These are phyloP conservation scores for Monopis laevigella DNA, from an alignment of 2,888 invertebrate species.

Conservation along the genomic window DNA sequence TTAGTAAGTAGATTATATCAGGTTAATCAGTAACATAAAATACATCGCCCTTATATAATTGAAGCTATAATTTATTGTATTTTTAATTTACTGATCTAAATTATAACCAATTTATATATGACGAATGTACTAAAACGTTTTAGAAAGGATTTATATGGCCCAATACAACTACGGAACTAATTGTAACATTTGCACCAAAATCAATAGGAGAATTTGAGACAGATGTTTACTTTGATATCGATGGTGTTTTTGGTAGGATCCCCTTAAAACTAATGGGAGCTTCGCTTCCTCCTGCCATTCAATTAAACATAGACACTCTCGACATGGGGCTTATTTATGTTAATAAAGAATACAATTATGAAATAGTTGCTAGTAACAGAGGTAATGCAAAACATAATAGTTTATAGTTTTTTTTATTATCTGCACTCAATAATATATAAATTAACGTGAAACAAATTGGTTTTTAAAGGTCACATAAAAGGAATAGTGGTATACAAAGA, in stretches of 20 bases:
- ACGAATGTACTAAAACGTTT: constrained; percentile 18
- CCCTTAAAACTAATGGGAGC: constrained; percentile 59
- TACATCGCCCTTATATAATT: background rate
- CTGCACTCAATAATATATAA: constrained; percentile 29
- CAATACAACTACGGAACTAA: constrained; percentile 56
- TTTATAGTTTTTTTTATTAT: constrained; percentile 20
- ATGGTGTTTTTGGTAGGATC: constrained; percentile 60
- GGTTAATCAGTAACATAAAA: background rate
- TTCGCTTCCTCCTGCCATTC: constrained; percentile 66
- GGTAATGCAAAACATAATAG: constrained; percentile 34
- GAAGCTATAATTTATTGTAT: background rate
- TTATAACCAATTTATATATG: background rate
- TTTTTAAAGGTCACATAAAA: constrained; percentile 62
- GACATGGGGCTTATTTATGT: constrained; percentile 68
- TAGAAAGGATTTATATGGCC: constrained; percentile 71
- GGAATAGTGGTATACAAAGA: constrained; percentile 61
- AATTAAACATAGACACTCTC: constrained; percentile 63
- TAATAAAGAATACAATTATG: constrained; percentile 67
- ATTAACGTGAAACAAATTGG: no score
- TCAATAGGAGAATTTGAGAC: constrained; percentile 54
- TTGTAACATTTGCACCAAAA: constrained; percentile 64
- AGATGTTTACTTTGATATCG: constrained; percentile 67
- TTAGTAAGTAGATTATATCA: constrained; percentile 33
- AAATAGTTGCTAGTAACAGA: constrained; percentile 66
- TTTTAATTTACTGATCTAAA: background rate